Base-by-base conservation (phyloP, 23 tunicate genomes). In the Styela clava region DNA sequence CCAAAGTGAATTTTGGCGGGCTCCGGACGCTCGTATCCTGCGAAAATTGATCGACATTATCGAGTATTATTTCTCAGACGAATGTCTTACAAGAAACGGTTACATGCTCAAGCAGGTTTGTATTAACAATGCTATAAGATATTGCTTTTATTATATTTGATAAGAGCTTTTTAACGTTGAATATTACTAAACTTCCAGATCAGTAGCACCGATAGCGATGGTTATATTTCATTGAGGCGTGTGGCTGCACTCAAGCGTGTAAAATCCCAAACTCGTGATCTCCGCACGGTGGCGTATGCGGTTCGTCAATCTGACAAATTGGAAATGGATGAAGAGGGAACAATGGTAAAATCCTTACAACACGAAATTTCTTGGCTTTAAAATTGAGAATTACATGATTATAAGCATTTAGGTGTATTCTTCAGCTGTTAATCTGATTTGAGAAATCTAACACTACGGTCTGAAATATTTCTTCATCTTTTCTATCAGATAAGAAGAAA, bases 11-110 rank as follows among this genome's bases (percentile, higher is more conserved):
- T 23, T 35, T 9, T 78, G 68, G 78, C 24, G 77, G 19, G 19
- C 35, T 29, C 79, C 89, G 3, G 89, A 85, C 35, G 25, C 82
- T 23, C 27, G 80, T 25, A 33, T 32, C 62, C n/a, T 62, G 56
- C 83, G 76, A 7, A 79, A 70, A 30, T 65, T 91, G 51, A 27
- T 83, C 0, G 95, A 94, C 33, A 79, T 81, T 63, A 27, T 90
- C 24, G 99, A 95, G 71, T 85, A 79, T 69, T 90, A 90, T 37
- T 90, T 95, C 61, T 95, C 96, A 33, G 96, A 95, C 70, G 99
- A 95, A 56, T 83, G 88, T 61, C 81, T 95, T 30, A 72, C 95
- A 1, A 91, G 83, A 64, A 95, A 95, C 83, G 92, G 87, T 2
- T 95, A 89, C 74, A 63, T 95, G 64, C 79, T 91, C 34, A 95